Base-by-base conservation (phyloP, 1,140 invertebrate genomes). In the Zaprionus lachaisei region DNA sequence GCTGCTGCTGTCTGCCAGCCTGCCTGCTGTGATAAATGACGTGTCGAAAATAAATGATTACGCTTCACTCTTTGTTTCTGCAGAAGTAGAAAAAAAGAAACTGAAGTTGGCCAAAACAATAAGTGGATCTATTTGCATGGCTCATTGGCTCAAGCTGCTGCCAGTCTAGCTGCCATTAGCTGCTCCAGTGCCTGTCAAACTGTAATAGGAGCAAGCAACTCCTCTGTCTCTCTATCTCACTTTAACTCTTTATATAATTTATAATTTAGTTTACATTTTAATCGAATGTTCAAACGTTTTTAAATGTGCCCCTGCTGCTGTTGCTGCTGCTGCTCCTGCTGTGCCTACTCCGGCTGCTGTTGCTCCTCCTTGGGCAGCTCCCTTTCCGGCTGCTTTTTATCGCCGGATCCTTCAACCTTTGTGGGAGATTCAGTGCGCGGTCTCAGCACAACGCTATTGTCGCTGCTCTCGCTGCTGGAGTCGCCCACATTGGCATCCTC, bases 31-130 rank as follows among this genome's bases (percentile, higher is more conserved):
- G 84, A 89, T 89, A 81, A 89, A 89, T 89, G 84, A 89, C 84
- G 84, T 89, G 84, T 89, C 84, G 85, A 89, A 89, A 90, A 89
- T 89, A 90, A 89, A 89, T 89, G 81, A 90, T 89, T 90, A 90
- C 84, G 72, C 81, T 71, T 49, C 61, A 67, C 54, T 26, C 34
- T 15, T 57, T 65, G 22, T 56, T 56, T 28, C 57, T 67, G 54
- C 47, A 22, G n/a, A 7, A 17, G 7, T 3, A 47, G 47, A 71
- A 54, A 20, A n/a, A 7, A 9, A 47, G 47, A 71, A 54, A 28
- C 41, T 38, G 28, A 67, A 69, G 58, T 64, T 51, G 20, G 47
- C 20, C n/a, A 47, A 47, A 65, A 56, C 34, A 56, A 57, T 66
- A 62, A 44, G 47, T 70, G 63, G 49, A 58, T 51, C 68, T 79